A percentile compares a stretch with the other conserved stretches of the same genome.
Conservation (phyloP, 2,113 vertebrate genomes). For the Guaruba guarouba region DNA sequence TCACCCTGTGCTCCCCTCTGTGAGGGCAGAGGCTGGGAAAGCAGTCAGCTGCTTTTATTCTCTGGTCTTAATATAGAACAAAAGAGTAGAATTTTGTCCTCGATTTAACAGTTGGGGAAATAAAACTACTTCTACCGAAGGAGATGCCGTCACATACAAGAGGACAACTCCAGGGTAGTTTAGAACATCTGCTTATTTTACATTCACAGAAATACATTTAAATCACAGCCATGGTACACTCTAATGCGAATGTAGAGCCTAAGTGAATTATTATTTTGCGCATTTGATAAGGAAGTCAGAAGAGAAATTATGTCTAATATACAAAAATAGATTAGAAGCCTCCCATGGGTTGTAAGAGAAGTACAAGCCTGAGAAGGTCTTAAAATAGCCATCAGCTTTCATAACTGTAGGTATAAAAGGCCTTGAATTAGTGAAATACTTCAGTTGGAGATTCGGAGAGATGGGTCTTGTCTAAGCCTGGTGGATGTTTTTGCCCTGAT, state of each 20-base stretch:
- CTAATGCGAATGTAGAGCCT: neutral
- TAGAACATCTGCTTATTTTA: neutral
- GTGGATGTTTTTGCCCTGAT: neutral
- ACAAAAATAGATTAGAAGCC: slow-evolving; percentile 36
- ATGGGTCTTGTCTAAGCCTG: neutral
- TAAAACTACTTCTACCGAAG: neutral
- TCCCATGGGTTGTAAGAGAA: slow-evolving; percentile 4
- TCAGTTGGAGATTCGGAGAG: neutral
- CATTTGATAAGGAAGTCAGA: slow-evolving; percentile 7
- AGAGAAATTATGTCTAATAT: neutral
- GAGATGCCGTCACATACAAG: neutral
- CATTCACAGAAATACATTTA: neutral
- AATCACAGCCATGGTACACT: neutral
- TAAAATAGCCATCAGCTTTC: slow-evolving; percentile 22
- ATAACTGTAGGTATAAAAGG: neutral
- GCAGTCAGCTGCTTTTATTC: slow-evolving; percentile 6
- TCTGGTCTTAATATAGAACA: slow-evolving; percentile 2
- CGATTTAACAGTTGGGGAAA: slow-evolving; percentile 13
- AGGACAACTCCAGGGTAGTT: neutral
- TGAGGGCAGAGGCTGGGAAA: neutral
- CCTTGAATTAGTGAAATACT: neutral
- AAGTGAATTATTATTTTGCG: slow-evolving; percentile 42
- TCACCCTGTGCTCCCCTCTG: neutral
- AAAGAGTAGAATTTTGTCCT: slow-evolving; percentile 9
- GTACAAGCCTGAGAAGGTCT: neutral